Evolutionary conservation across 2,888 invertebrate genomes (phyloP), one percentile per base, ranked within the genome.

Genomic region (Acronicta aceris): DNA sequence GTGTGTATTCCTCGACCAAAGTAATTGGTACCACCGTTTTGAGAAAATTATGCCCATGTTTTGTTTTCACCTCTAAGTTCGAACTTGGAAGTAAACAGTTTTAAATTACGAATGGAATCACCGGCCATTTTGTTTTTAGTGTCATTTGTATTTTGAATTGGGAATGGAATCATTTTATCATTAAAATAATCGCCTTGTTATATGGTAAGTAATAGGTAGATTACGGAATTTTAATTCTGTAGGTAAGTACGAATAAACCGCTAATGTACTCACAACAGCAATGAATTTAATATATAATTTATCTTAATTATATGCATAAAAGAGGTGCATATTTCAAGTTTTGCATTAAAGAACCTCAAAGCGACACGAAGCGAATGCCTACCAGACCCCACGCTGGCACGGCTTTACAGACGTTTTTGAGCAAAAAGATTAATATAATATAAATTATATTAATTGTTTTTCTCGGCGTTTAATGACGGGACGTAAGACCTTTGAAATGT

Each of bases 21-120:
- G 78, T 78, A 80, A 78, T 78, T 78, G 81, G 65, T 72, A 63
- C 60, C 58, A 73, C 68, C 71, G 66, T 77, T 78, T 69, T 60
- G 59, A 66, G 60, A 66, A 64, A 74, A 64, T 76, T 61, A 72
- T 72, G 33, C 72, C 49, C 17, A 9, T 59, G 50, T 59, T 73
- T 59, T 67, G 50, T 60, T 74, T 59, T 59, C 65, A 75, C 71
- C 43, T 57, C 53, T 41, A 68, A 57, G 50, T 53, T 70, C 53
- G 56, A 16, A 45, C 47, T 42, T 68, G 21, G 52, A 25, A 57
- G 71, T 71, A 71, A 68, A 71, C 47, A 48, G 47, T 46, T 64
- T 64, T 49, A 55, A 58, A 55, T 56, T 51, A 41, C 55, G 51
- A 52, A 75, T 12, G 21, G 27, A 57, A 15, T 42, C 40, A 17